Evolutionary conservation across 1,140 invertebrate species (phyloP).

Genomic region (Caligus rogercresseyi): DNA sequence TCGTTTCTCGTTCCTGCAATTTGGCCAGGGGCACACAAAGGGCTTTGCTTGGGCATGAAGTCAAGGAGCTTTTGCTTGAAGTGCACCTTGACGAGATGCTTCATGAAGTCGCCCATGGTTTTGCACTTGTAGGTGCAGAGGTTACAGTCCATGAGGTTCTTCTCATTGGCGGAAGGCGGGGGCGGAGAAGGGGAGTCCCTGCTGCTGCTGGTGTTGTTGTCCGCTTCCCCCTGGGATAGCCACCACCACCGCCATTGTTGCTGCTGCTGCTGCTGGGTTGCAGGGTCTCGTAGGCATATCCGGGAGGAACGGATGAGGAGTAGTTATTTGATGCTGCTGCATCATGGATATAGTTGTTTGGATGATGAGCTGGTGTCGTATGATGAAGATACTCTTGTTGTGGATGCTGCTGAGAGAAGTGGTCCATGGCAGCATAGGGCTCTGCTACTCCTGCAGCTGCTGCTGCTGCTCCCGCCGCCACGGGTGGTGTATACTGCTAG

Average conservation of each 20-base stretch:
- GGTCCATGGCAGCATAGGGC: too few species aligned
- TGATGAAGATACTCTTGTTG: background rate
- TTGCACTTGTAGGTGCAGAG: background rate
- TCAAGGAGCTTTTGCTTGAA: constrained; percentile 3
- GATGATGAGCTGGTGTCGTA: background rate
- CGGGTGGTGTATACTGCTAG: background rate
- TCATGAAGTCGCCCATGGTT: background rate
- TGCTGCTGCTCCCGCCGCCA: background rate
- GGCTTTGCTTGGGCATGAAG: background rate
- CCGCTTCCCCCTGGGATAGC: background rate
- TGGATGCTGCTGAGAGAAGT: background rate
- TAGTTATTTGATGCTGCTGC: background rate
- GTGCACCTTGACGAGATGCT: constrained; percentile 11
- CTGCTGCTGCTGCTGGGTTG: background rate
- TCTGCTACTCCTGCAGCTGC: background rate
- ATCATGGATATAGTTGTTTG: background rate
- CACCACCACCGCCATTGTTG: background rate
- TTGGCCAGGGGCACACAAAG: constrained; percentile 3
- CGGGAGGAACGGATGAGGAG: background rate
- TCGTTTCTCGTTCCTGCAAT: background rate
- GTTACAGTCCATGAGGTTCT: background rate
- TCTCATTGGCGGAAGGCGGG: too few species aligned
- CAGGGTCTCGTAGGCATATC: background rate
- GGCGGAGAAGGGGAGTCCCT: background rate
- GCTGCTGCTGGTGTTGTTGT: background rate